Conservation (phyloP, 2,797 vertebrate species). For the Arctocebus calabarensis region DNA sequence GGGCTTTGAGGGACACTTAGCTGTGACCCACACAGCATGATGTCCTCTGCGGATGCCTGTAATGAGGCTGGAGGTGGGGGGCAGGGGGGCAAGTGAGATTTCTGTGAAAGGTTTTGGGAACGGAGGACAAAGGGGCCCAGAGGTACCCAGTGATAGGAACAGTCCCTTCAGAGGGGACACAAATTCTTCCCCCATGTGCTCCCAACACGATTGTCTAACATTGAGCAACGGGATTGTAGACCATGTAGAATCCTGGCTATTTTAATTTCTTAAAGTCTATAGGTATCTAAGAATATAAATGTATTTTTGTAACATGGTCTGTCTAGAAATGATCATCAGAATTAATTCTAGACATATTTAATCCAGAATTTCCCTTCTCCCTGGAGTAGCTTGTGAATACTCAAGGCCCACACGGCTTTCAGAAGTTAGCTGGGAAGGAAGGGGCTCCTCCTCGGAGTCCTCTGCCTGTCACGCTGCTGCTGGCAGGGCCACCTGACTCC, state of each 20-base stretch:
- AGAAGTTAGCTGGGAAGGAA: not conserved
- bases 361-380: not conserved
- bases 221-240: not conserved
- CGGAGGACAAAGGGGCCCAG: not conserved
- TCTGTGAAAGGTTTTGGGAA: not conserved
- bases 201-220: not conserved
- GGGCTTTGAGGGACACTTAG: not conserved
- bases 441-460: not conserved
- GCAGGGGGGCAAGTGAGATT: not conserved
- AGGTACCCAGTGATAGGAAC: not conserved
- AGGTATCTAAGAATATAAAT: not conserved
- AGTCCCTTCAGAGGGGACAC: not conserved
- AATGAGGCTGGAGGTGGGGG: not conserved
- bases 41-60: too few species aligned
- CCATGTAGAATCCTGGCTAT: not conserved
- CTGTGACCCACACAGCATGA: not conserved
- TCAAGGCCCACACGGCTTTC: not conserved
- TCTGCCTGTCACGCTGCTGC: not conserved
- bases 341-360: not conserved
- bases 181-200: not conserved
- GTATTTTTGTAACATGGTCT: not conserved
- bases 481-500: not conserved
- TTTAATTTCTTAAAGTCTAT: not conserved
- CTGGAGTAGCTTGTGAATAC: not conserved
- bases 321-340: not conserved